Percentiles rank a stretch among this genome's conserved stretches.
These are phyloP conservation scores for Drosophila kikkawai DNA, from an alignment of 1,140 invertebrate species.

Conservation along the genomic window DNA sequence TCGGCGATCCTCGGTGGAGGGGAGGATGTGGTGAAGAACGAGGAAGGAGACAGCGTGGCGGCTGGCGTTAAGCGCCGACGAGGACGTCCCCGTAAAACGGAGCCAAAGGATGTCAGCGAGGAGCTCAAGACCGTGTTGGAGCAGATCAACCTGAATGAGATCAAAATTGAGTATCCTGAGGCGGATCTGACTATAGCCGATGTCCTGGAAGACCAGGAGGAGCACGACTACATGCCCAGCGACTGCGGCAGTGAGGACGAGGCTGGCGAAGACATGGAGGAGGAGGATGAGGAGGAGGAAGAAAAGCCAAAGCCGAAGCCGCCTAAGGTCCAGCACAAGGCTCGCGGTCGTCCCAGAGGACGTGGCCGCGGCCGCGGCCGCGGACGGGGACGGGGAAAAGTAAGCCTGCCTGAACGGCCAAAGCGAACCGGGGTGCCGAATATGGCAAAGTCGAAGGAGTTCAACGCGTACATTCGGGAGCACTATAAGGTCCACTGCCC, in stretches of 20 bases:
- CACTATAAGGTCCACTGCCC: conserved; percentile 61
- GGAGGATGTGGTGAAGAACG: conserved; percentile 19
- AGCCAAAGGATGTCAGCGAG: conserved; percentile 35
- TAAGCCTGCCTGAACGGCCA: background rate
- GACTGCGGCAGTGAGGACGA: conserved; percentile 17
- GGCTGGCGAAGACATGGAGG: background rate
- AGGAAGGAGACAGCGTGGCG: conserved; percentile 50
- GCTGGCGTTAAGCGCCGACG: conserved; percentile 63
- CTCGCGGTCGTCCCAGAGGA: conserved; percentile 19
- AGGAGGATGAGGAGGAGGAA: background rate
- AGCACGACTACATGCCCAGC: conserved; percentile 22
- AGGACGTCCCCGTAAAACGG: conserved; percentile 64
- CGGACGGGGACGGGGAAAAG: conserved; percentile 8
- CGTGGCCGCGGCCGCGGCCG: conserved; percentile 13
- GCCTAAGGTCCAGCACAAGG: conserved; percentile 22
- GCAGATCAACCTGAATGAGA: conserved; percentile 73
- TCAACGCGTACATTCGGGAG: conserved; percentile 63
- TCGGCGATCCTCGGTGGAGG: background rate
- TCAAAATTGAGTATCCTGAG: conserved; percentile 72
- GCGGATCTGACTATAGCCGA: conserved; percentile 70
- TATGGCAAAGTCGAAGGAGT: conserved; percentile 58
- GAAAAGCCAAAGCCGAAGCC: too few relatives aligned
- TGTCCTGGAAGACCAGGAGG: conserved; percentile 65
- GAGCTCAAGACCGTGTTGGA: conserved; percentile 64
- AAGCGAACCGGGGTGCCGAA: conserved; percentile 29